phyloP scores from a whole-genome alignment of 2,113 vertebrate genomes.

The Cathartes aura region DNA sequence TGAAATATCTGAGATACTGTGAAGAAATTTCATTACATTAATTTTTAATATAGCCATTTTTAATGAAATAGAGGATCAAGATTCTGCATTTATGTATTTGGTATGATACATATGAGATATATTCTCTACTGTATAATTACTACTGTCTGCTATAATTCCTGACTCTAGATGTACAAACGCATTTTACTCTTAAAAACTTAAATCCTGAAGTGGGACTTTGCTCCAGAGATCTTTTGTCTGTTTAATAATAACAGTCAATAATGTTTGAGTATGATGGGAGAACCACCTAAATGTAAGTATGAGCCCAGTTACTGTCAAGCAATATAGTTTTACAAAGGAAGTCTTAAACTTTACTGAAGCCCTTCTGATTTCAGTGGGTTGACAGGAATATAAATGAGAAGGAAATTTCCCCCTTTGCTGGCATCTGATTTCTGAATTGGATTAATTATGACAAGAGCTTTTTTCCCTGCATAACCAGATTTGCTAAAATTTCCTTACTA shows the following conservation, averaged over 20 bases:
- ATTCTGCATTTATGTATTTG: not conserved
- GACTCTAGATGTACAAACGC: not conserved
- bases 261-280: not conserved
- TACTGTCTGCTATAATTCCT: not conserved
- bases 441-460: conserved; percentile 6
- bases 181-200: not conserved
- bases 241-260: not conserved
- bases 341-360: not conserved
- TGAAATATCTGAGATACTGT: not conserved
- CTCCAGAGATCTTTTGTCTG: not conserved
- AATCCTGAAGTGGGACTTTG: not conserved
- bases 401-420: conserved; percentile 6
- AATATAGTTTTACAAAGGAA: conserved; percentile 22
- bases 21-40: not conserved
- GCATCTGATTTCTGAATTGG: not conserved
- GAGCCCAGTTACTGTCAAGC: not conserved
- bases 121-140: not conserved
- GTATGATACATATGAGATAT: not conserved
- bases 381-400: conserved; percentile 17
- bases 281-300: not conserved
- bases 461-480: not conserved
- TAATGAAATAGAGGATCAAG: not conserved
- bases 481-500: not conserved
- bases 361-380: not conserved
- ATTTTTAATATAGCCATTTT: not conserved